A percentile compares a stretch with the other conserved stretches of the same genome.
Conservation (phyloP, 2,888 invertebrate species). For the Polietes domitor region DNA sequence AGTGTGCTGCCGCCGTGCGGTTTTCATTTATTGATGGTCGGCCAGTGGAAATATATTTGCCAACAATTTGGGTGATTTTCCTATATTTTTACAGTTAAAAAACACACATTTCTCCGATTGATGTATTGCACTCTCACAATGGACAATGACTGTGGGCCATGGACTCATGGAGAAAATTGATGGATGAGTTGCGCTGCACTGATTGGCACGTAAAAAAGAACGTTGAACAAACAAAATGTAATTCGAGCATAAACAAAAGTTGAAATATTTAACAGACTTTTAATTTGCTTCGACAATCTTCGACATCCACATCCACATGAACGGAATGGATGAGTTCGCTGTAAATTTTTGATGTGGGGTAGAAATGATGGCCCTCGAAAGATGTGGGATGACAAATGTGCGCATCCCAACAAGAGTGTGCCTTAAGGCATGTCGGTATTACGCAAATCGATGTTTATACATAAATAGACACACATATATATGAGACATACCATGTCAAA, state of each 20-base stretch:
- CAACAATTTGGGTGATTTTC: slow-evolving; percentile 68
- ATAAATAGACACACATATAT: no score
- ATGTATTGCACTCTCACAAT: slow-evolving; percentile 50
- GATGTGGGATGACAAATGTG: not conserved
- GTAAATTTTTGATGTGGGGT: not conserved
- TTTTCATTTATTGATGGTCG: slow-evolving; percentile 65
- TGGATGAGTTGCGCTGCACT: slow-evolving; percentile 67
- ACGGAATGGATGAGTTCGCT: not conserved
- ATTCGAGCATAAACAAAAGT: not conserved
- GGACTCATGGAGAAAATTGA: slow-evolving; percentile 68
- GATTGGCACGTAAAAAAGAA: slow-evolving; percentile 29
- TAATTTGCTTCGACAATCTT: not conserved
- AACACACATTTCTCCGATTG: slow-evolving; percentile 67
- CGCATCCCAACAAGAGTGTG: not conserved
- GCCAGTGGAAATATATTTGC: slow-evolving; percentile 50
- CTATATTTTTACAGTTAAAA: slow-evolving; percentile 67
- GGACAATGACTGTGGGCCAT: not conserved
- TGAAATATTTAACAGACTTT: not conserved
- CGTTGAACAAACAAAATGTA: not conserved
- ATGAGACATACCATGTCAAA: no score
- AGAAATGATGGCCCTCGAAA: not conserved
- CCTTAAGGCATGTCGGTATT: not conserved
- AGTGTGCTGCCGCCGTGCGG: slow-evolving; percentile 73
- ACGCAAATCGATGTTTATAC: not conserved
- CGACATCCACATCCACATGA: not conserved